These are phyloP conservation scores for Hylia prasina DNA, from an alignment of 2,113 vertebrate species.

Conservation along the genomic window DNA sequence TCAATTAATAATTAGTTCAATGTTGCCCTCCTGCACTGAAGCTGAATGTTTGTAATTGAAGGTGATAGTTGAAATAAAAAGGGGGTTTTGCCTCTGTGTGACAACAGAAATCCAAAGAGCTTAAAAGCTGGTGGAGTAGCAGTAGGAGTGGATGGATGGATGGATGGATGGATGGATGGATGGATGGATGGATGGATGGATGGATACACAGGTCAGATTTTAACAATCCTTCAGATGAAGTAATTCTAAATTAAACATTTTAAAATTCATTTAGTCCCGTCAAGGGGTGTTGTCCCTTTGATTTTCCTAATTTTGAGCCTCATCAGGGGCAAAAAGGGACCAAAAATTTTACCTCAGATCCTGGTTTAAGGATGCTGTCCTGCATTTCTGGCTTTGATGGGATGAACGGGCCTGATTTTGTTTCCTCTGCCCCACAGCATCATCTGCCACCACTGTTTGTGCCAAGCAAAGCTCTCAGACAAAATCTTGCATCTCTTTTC, in stretches of 20 bases:
- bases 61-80: neutral
- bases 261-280: neutral
- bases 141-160: neutral
- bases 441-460: accelerated
- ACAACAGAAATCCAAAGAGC: neutral
- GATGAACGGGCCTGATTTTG: neutral
- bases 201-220: neutral
- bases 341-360: neutral
- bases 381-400: neutral
- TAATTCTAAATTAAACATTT: neutral
- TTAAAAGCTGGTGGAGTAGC: neutral
- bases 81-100: neutral
- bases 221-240: neutral
- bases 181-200: neutral
- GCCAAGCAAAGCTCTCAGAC: no score
- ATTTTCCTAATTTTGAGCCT: neutral
- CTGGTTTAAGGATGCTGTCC: neutral
- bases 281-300: accelerated
- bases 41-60: neutral
- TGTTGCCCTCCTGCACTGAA: neutral
- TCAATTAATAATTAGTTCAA: neutral
- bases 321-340: neutral
- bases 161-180: neutral
- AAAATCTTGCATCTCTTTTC: neutral
- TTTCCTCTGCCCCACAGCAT: no score